Evolutionary conservation across 2,113 vertebrate genomes (phyloP), one percentile per base, ranked within the genome.

Genomic region (Eulacestoma nigropectus): DNA sequence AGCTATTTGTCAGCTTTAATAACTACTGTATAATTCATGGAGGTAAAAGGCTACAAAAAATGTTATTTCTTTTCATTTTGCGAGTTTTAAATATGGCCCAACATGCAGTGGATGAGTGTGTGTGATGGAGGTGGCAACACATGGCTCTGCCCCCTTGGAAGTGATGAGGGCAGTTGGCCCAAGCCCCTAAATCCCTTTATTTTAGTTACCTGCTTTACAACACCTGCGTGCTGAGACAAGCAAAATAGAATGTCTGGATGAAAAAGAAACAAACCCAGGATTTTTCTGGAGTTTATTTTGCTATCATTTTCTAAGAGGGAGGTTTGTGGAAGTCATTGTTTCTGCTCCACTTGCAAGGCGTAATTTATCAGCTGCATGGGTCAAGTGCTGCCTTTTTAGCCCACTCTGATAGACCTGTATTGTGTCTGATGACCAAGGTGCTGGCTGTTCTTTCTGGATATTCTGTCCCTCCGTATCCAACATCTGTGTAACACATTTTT

Each of bases 1-100:
- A 92, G 81, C n/a, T 72, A 11, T 91, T 92, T 89, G 89, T 81
- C 74, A 91, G 49, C 84, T 89, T 70, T 92, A 55, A 84, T 52
- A 89, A 77, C 69, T 93, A 30, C 67, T 88, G 32, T 75, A 73
- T 91, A 57, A 92, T 91, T 91, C 50, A 82, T 62, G 52, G 46
- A 78, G 73, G 72, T 60, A 65, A 93, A 89, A 96, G 44, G 33
- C 49, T 83, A 73, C 37, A 37, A 56, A 77, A 15, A 13, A 33
- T 27, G 44, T 53, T 4, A 52, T 49, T 92, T 74, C 10, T 62
- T 86, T 93, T 93, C 42, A 75, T 93, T 96, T 85, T 72, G 16
- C 47, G 59, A 37, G 17, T 57, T 93, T 79, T 79, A 69, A 89
- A 30, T 87, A 17, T 1, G 2, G 30, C 18, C n/a, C 46, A 56